A percentile compares a stretch with the other conserved stretches of the same genome.
Conservation (phyloP, 2,888 invertebrate species). For the Drosophila demipolita region DNA sequence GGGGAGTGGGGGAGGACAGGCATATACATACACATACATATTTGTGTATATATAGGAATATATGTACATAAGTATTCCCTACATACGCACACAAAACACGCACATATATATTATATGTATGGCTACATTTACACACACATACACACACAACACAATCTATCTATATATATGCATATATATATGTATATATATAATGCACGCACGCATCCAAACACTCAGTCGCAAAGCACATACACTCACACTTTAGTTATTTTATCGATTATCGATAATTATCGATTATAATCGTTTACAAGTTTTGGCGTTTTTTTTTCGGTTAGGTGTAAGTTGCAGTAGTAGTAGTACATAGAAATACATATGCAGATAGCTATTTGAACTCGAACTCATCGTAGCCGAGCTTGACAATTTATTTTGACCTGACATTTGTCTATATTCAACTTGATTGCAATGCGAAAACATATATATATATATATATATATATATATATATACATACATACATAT, state of each 20-base stretch:
- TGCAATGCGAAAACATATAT: conserved; percentile 34
- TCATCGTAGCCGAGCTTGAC: conserved; percentile 16
- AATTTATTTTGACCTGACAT: conserved; percentile 28
- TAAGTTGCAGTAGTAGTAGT: conserved; percentile 35
- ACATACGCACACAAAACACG: background rate
- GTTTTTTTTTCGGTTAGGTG: conserved; percentile 25
- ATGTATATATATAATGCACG: background rate
- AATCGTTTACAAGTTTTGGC: conserved; percentile 42
- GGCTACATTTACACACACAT: conserved; percentile 15
- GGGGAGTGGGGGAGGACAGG: background rate
- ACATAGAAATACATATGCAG: conserved; percentile 20
- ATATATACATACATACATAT: conserved; percentile 7
- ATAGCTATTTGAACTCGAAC: conserved; percentile 28
- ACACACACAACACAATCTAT: conserved; percentile 8
- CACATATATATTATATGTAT: conserved; percentile 11
- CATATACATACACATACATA: conserved; percentile 3
- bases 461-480: conserved; percentile 14
- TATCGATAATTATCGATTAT: conserved; percentile 17
- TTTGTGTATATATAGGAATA: conserved; percentile 8
- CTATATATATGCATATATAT: background rate
- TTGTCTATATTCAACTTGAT: conserved; percentile 31
- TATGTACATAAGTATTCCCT: conserved; percentile 1
- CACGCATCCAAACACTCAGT: conserved; percentile 19
- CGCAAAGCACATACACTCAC: conserved; percentile 1
- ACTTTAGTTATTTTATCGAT: conserved; percentile 15